Evolutionary conservation across 2,888 invertebrate species (phyloP), one percentile per base, ranked within the genome.

Genomic region (Folsomia manolachei): DNA sequence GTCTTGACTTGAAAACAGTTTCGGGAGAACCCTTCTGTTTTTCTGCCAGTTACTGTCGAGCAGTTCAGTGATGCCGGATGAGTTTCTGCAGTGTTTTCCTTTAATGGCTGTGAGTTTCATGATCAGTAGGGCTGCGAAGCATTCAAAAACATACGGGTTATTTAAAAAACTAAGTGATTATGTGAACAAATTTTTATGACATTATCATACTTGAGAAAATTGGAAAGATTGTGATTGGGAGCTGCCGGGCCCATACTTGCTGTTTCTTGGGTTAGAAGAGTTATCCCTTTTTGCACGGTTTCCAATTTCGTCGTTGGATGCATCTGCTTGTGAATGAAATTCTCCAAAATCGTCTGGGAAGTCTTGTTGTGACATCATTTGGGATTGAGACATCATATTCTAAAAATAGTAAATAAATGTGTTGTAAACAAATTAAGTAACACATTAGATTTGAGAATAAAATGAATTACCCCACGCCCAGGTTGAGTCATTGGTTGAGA

Each of bases 361-460:
- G n/a, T 79, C 79, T 66, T 79, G 78, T 63, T 79, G 79, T n/a
- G 76, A 76, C 78, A 80, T 78, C 77, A 80, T 71, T 39, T 39
- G 39, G 39, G 39, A 39, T 14, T 39, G 39, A 4, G 39, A 39
- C 39, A 39, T 39, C 39, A 39, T 39, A 39, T 39, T 39, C 39
- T 39, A 39, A n/a, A n/a, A n/a, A n/a, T 39, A 14, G 39, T 39
- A 39, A 39, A 14, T 4, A 25, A 56, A 51, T 52, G 39, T 21
- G 51, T 39, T 39, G 39, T 39, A 4, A 39, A 39, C n/a, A 39
- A 39, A 14, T 14, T 4, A 39, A 39, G 39, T 39, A 39, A 4
- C 14, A 39, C 39, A 39, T 39, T n/a, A n/a, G n/a, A 39, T 39
- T 4, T 39, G 14, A 56, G 21, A 19, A 62, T 7, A 24, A 24